Evolutionary conservation across 2,113 vertebrate species (phyloP), one percentile per base, ranked within the genome.

Genomic region (Rhizomys pruinosus): DNA sequence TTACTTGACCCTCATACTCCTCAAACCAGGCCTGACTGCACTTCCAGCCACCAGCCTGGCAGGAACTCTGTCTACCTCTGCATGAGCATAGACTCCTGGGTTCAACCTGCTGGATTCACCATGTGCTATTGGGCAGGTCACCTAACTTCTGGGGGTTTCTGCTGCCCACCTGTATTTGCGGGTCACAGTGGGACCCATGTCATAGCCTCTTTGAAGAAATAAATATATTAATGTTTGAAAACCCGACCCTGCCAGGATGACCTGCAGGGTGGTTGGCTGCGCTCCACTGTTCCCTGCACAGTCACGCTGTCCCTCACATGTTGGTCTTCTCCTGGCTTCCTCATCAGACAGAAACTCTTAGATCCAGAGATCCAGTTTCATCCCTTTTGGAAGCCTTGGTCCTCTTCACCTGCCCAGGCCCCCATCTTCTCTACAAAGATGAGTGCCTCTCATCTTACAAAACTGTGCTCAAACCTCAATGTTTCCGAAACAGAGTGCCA

Each of bases 171-270:
- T 82, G 37, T 66, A 34, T 57, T 42, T 71, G 34, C 73, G 64
- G 66, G 64, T 71, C 57, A 57, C 2, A 16, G 90, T 22, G 81
- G 29, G 27, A 81, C 37, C 59, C 22, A 29, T 25, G 37, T 57
- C 42, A 52, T 5, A 34, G 52, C 71, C 85, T 94, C 68, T 57
- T 86, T 57, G 85, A 76, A 91, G 78, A 79, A 84, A 42, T 64
- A 57, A 84, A 57, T 39, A 3, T 37, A 73, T 64, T 68, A 57
- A 90, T 7, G 17, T 72, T 72, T 72, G 39, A 64, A 64, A 64
- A 44, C 34, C 39, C 39, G 1, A 2, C 37, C 7, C 23, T 47
- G 57, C 47, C 64, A 88, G 64, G n/a, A 5, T 23, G 73, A 39
- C 37, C 68, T 89, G 61, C 39, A 16, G 12, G n/a, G 66, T 55